Percentiles rank a stretch among this genome's conserved stretches.
These are phyloP conservation scores for Gadopsis marmoratus DNA, from an alignment of 2,797 vertebrate species.

Conservation along the genomic window DNA sequence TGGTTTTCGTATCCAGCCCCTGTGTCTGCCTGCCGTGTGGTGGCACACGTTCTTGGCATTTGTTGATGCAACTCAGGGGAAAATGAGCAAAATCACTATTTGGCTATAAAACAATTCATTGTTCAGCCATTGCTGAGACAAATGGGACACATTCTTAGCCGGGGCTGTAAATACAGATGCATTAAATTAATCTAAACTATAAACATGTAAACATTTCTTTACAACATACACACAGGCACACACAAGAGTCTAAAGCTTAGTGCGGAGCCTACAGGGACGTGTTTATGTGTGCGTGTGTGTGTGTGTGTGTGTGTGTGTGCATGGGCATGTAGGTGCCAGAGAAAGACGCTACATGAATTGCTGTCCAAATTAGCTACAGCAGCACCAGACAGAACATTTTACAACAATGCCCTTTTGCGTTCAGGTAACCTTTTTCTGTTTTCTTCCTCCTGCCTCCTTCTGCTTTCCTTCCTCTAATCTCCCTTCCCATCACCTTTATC, in stretches of 20 bases:
- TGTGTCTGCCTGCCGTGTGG: conserved; percentile 14
- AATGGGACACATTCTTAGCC: conserved; percentile 26
- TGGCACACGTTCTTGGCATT: conserved; percentile 7
- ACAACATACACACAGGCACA: conserved; percentile 4
- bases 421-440: not conserved
- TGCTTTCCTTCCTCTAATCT: not conserved
- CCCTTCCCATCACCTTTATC: not conserved
- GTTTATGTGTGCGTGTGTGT: conserved; percentile 17
- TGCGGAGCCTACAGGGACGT: conserved; percentile 5
- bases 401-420: not conserved
- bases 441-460: not conserved
- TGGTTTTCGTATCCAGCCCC: not conserved
- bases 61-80: conserved; percentile 1
- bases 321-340: conserved; percentile 15
- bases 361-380: conserved; percentile 31
- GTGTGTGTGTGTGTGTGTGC: not conserved
- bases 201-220: conserved; percentile 44
- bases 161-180: conserved; percentile 39
- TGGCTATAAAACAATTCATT: not conserved
- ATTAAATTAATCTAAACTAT: conserved; percentile 25
- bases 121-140: conserved; percentile 9
- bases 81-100: not conserved
- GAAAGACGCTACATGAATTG: conserved; percentile 24
- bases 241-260: conserved; percentile 1
- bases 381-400: conserved; percentile 23